These are phyloP conservation scores for Emmelina monodactyla DNA, from an alignment of 2,888 invertebrate genomes.

Conservation along the genomic window DNA sequence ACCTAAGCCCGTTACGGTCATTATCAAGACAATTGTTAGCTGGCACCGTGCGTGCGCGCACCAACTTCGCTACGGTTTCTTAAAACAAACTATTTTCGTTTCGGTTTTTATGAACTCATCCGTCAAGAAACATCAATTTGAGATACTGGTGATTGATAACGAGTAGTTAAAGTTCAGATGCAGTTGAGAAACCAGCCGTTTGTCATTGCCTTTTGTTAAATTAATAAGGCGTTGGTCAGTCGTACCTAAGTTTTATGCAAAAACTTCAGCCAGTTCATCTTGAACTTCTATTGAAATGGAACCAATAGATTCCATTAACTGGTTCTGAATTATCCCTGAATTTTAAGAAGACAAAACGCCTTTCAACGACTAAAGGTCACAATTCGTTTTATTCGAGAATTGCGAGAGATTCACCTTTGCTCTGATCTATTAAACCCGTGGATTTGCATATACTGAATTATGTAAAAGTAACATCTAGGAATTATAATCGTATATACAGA, in stretches of 20 bases:
- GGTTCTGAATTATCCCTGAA: slow-evolving; percentile 28
- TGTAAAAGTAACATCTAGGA: no score
- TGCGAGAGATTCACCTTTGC: slow-evolving; percentile 39
- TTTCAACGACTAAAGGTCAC: slow-evolving; percentile 36
- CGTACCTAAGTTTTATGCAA: no score
- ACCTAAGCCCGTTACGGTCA: slow-evolving; percentile 44
- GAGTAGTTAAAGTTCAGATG: slow-evolving; percentile 3
- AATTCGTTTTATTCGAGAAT: slow-evolving; percentile 34
- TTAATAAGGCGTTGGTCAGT: no score
- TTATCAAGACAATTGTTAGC: slow-evolving; percentile 47
- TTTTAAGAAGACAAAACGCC: slow-evolving; percentile 30
- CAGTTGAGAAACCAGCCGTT: no score
- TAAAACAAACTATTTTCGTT: slow-evolving; percentile 29
- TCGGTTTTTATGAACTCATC: slow-evolving; percentile 13
- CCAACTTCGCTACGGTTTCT: slow-evolving; percentile 30
- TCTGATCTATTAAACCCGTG: slow-evolving; percentile 45
- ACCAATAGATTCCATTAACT: slow-evolving; percentile 15
- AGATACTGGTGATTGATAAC: not conserved
- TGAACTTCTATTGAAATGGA: not conserved
- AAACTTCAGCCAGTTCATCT: no score
- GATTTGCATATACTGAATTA: slow-evolving; percentile 55
- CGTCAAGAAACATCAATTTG: slow-evolving; percentile 7
- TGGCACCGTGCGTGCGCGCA: slow-evolving; percentile 34
- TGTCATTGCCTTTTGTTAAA: no score
- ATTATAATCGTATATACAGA: no score